A percentile compares a stretch with the other conserved stretches of the same genome.
phyloP scores from a whole-genome alignment of 2,113 vertebrate genomes.

The Cairina moschata region DNA sequence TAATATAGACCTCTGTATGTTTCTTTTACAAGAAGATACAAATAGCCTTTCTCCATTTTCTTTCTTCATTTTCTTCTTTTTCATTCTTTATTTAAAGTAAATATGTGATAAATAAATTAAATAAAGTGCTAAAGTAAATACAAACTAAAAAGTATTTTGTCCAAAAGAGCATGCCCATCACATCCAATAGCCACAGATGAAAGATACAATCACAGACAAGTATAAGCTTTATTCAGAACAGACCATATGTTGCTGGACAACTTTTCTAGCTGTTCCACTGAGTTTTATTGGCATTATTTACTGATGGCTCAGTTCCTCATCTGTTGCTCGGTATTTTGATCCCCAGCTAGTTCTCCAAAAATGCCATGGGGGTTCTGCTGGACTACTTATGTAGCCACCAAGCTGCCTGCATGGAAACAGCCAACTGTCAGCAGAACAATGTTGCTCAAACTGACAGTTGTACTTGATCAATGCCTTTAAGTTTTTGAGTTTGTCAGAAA shows the following conservation, averaged over 20 bases:
- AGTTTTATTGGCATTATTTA: not conserved
- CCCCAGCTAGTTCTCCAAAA: not conserved
- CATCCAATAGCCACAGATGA: not conserved
- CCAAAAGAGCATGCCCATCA: not conserved
- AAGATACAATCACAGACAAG: not conserved
- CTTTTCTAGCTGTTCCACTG: rapidly evolving
- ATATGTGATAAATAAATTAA: too few relatives aligned
- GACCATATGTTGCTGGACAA: not conserved
- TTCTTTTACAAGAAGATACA: not conserved
- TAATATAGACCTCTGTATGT: not conserved
- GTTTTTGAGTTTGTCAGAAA: not conserved
- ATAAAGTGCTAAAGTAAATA: too few relatives aligned
- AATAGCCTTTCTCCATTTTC: not conserved
- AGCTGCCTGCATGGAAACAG: not conserved
- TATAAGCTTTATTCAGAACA: not conserved
- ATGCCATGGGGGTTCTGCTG: not conserved
- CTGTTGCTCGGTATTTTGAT: not conserved
- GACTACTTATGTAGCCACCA: not conserved
- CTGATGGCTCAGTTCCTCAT: not conserved
- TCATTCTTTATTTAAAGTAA: not conserved
- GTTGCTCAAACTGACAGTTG: not conserved
- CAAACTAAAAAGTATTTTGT: not conserved
- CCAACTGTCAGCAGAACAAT: rapidly evolving
- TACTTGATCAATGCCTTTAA: not conserved
- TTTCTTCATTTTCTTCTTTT: not conserved